Conservation (phyloP, 2,888 invertebrate species). For the Oscheius sp. region DNA sequence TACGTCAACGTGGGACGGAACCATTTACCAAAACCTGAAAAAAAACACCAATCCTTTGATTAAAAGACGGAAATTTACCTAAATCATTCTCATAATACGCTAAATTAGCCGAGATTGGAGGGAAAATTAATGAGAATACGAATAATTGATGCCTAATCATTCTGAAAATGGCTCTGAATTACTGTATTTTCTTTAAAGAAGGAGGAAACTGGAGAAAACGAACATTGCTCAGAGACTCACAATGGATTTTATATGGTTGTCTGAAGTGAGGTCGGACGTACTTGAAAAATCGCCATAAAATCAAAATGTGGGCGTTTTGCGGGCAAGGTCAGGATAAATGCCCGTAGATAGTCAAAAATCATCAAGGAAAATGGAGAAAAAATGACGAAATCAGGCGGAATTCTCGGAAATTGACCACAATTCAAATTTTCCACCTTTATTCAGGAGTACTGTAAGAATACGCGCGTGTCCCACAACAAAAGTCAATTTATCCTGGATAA, state of each 20-base stretch:
- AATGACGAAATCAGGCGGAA: no score
- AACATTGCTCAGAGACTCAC: neutral
- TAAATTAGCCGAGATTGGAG: neutral
- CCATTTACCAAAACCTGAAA: conserved; percentile 37
- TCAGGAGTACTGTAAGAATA: no score
- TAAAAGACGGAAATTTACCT: neutral
- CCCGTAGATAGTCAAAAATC: no score
- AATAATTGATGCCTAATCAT: conserved; percentile 34
- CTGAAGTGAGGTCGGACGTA: no score
- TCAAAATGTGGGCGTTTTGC: no score
- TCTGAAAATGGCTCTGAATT: neutral
- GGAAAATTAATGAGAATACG: neutral
- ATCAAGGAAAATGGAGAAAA: no score
- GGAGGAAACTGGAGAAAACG: neutral
- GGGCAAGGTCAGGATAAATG: no score
- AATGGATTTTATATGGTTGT: neutral
- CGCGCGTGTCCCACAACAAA: no score
- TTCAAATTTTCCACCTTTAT: no score
- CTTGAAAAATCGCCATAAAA: no score
- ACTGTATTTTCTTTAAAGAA: neutral
- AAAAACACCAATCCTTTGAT: neutral
- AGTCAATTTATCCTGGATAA: no score
- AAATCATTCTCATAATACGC: conserved; percentile 8
- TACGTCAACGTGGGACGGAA: conserved; percentile 27
- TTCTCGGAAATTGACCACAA: no score